Evolutionary conservation across 2,797 vertebrate species (phyloP), one percentile per base, ranked within the genome.

Genomic region (Chaenodraco wilsoni): DNA sequence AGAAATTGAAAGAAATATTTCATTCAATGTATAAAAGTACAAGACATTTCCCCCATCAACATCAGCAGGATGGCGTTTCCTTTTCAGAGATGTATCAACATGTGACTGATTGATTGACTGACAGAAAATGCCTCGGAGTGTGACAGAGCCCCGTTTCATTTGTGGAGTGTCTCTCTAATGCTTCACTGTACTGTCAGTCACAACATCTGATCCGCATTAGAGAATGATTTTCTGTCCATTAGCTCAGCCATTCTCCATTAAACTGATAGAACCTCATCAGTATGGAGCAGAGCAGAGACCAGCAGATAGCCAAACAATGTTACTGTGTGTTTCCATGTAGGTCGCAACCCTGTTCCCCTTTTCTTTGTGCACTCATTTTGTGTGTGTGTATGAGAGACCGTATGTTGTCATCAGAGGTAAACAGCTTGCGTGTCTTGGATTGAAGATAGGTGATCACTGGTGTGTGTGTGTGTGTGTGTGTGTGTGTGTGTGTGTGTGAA

Each of bases 171-270:
- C 46, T 61, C 55, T 59, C 71, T 74, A 62, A 63, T 2, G 7
- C 69, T 64, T 65, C 60, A 43, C 67, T 60, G 23, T 27, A 9
- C 65, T 76, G 87, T 85, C 84, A 81, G 54, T 86, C 79, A 66
- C 15, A 83, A 65, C 84, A 85, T 90, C 82, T 86, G 83, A 88
- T 85, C 79, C 72, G 58, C 80, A 85, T 87, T 80, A 86, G 63
- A 71, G 55, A 67, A 85, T 62, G 73, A 72, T 83, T 83, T 86
- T 83, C 54, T 85, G 79, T 85, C 82, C 78, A 75, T 87, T 76
- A 84, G 74, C 65, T 73, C 51, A 64, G 72, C 52, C 58, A 14
- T 62, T 84, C 51, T 72, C 56, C 62, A 70, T 89, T 78, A 84
- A 52, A 72, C 44, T 68, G 82, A 71, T 50, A 54, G 57, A 49